A percentile compares a stretch with the other conserved stretches of the same genome.
Evolutionary conservation across 2,888 invertebrate species (phyloP).

Genomic region (Ellobium chinense): DNA sequence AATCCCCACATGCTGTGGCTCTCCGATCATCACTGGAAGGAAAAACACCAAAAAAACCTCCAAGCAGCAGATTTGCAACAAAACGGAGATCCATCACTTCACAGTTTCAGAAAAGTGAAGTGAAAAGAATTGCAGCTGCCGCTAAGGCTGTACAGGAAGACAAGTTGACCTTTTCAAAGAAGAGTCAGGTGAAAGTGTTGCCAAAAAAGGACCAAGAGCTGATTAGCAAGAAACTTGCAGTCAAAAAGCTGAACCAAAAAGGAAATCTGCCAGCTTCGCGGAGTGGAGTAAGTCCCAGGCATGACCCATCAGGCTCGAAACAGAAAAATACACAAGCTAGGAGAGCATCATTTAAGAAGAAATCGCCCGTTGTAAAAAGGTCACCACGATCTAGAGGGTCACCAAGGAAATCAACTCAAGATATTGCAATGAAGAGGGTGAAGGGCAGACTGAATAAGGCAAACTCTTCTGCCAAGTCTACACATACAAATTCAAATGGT

Average conservation of each 20-base stretch:
- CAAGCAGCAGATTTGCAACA: not conserved
- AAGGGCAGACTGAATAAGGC: conserved; percentile 1
- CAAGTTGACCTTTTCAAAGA: not conserved
- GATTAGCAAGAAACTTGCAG: too few species aligned
- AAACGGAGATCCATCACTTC: conserved; percentile 34
- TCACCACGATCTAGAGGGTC: conserved; percentile 3
- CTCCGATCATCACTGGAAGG: not conserved
- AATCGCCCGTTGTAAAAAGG: not conserved
- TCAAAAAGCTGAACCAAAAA: too few species aligned
- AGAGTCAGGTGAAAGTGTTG: not conserved
- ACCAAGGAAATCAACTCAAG: not conserved
- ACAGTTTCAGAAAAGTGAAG: conserved; percentile 25
- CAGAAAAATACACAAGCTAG: not conserved
- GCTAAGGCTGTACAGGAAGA: conserved; percentile 14
- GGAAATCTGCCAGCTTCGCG: not conserved
- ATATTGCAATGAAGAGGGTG: not conserved
- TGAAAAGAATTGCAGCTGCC: conserved; percentile 7
- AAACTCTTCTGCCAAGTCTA: not conserved
- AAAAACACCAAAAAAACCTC: not conserved
- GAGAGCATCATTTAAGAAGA: conserved; percentile 11
- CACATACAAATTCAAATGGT: not conserved
- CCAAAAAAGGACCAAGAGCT: not conserved
- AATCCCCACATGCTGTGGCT: not conserved
- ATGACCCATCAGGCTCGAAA: not conserved
- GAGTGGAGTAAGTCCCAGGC: not conserved